Percentiles rank a stretch among this genome's conserved stretches.
Evolutionary conservation across 92 coral and sea anemone species (phyloP).

Genomic region (Paragorgia papillata): DNA sequence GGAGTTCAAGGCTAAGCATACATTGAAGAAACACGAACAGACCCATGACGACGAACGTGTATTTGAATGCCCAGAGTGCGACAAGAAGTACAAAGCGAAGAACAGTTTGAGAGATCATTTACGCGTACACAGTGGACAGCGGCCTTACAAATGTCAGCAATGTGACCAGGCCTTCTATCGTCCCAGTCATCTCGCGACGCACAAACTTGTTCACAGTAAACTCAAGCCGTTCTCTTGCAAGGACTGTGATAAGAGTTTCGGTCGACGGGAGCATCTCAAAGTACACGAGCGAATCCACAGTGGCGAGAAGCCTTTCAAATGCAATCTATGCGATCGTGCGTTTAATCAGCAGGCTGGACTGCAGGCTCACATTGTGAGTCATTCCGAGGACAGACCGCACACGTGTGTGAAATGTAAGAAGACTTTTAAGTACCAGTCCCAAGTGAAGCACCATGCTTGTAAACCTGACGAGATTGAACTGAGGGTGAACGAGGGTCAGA

Average conservation of each 20-base stretch:
- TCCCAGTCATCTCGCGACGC: slow-evolving; percentile 42
- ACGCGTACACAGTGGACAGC: slow-evolving; percentile 24
- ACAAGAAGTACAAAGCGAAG: slow-evolving; percentile 41
- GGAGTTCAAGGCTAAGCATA: slow-evolving; percentile 40
- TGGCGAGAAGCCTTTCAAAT: slow-evolving; percentile 35
- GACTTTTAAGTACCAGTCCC: slow-evolving; percentile 35
- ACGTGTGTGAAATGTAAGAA: slow-evolving; percentile 24
- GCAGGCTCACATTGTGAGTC: slow-evolving; percentile 40
- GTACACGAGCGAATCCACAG: slow-evolving; percentile 43
- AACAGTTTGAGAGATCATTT: slow-evolving; percentile 44
- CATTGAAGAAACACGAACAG: slow-evolving; percentile 31
- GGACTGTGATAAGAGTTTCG: slow-evolving; percentile 30
- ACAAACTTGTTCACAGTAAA: slow-evolving; percentile 31
- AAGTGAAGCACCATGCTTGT: slow-evolving; percentile 40
- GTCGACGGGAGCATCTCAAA: slow-evolving; percentile 35
- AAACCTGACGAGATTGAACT: slow-evolving; percentile 33
- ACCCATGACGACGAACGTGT: slow-evolving; percentile 14
- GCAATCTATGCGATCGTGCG: slow-evolving; percentile 25
- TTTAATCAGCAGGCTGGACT: slow-evolving; percentile 45
- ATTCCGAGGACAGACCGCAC: slow-evolving; percentile 35
- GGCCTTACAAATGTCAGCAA: slow-evolving; percentile 37
- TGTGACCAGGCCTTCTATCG: slow-evolving; percentile 42
- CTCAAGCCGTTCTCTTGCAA: slow-evolving; percentile 36
- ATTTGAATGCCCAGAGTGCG: slow-evolving; percentile 37
- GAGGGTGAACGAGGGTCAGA: background rate